phyloP scores from a whole-genome alignment of 2,797 vertebrate genomes.

The Poecilia wingei region DNA sequence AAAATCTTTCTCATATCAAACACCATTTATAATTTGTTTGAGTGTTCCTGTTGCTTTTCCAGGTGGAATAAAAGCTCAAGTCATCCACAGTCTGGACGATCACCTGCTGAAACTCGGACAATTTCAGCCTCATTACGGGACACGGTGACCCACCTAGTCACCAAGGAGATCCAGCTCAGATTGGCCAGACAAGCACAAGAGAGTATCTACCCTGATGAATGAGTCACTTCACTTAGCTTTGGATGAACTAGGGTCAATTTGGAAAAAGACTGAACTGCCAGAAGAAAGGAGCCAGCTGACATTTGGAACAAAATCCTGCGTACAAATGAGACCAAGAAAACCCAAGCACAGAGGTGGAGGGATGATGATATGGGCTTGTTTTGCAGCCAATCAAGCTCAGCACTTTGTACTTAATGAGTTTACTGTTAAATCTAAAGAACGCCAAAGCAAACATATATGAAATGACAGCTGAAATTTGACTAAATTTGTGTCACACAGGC shows the following conservation, averaged over 20 bases:
- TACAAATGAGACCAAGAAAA: not conserved
- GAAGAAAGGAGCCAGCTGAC: not conserved
- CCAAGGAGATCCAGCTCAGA: not conserved
- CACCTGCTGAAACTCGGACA: constrained; percentile 18
- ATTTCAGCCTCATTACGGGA: constrained; percentile 1
- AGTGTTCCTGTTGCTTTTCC: not conserved
- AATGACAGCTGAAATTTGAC: not conserved
- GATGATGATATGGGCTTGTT: not conserved
- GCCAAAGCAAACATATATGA: not conserved
- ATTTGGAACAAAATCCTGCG: not conserved
- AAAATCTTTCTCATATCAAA: not conserved
- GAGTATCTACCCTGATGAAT: not conserved
- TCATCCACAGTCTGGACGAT: not conserved
- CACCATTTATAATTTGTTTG: not conserved
- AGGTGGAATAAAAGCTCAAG: not conserved
- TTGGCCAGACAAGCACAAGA: not conserved
- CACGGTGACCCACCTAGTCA: not conserved
- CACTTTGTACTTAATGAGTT: not conserved
- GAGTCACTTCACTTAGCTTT: not conserved
- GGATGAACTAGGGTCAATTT: not conserved
- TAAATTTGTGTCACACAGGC: not conserved
- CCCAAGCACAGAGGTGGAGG: not conserved
- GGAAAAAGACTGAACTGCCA: not conserved
- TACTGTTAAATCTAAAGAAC: too few species aligned
- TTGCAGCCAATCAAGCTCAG: not conserved